Evolutionary conservation across 2,888 invertebrate species (phyloP), one percentile per base, ranked within the genome.

Genomic region (Himalopsyche tibetana): DNA sequence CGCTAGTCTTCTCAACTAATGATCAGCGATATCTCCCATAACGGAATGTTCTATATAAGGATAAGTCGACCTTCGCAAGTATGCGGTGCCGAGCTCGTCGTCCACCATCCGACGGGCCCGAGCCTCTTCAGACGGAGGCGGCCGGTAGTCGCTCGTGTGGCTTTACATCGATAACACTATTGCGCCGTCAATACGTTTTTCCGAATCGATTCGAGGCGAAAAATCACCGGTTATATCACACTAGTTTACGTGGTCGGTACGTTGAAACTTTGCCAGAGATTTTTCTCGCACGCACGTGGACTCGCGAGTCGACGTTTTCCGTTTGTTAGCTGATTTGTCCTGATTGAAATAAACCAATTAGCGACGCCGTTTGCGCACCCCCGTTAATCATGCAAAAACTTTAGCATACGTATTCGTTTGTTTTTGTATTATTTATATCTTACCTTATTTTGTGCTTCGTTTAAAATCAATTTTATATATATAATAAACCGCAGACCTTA

Each of bases 41-140:
- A 81, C 87, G 87, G 88, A 88, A 87, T 87, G 87, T 86, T 85
- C 88, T 87, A 87, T 88, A 88, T 85, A 88, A 88, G 88, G 88
- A 88, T 87, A 88, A 88, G 88, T 85, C 88, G 88, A 88, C 88
- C 88, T 88, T 88, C 87, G 86, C 84, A 86, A 86, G 82, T 87
- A 88, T 87, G 88, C 83, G 88, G 82, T 83, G 87, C 81, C 38
- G 56, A 45, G 55, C 80, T 19, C 63, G 82, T 69, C 82, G 83
- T 63, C 69, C 56, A 55, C 82, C 82, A 69, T 63, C 81, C 45
- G 69, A 82, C 84, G 51, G 84, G 19, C 15, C 63, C 56, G 86
- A 19, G 80, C 80, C 80, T 42, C 40, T 45, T 19, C 82, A 74
- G 42, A 74, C 42, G 55, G 63, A 56, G n/a, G 45, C 40, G 69